Base-by-base conservation (phyloP, 2,797 vertebrate species). In the Myripristis jacobus region DNA sequence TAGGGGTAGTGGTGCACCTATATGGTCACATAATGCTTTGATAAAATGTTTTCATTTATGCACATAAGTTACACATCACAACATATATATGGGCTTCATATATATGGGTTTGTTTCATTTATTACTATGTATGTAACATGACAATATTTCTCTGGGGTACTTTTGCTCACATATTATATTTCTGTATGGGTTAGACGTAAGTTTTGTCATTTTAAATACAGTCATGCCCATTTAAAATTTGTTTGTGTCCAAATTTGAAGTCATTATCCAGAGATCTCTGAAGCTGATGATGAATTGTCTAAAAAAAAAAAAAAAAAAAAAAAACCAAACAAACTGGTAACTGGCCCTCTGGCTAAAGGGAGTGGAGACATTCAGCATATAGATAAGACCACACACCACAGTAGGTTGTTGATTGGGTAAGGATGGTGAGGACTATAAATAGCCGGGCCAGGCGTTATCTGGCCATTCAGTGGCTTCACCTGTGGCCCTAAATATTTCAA, bases 401-500 rank as follows among this genome's bases (percentile, higher is more conserved):
- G 27, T 29, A 54, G 57, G 51, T 31, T 70, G 64, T 57, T 71
- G 56, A 69, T 78, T 66, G 46, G 52, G 60, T 21, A 44, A 61
- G 34, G 59, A 25, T 8, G 8, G 22, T 38, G 27, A 56, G n/a
- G 15, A 31, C 34, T 73, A 69, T 80, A 75, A 84, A 88, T 59
- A 50, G 59, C 56, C 22, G 34, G 50, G 29, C 13, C 43, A 31
- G 38, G 13, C 52, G 9, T 50, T 70, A 74, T 82, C 79, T 83
- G 72, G 25, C 60, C 57, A 29, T 47, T 83, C 59, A 46, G 7
- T 56, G 47, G 60, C 84, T 75, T 70, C 70, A 86, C 81, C 85
- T 88, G 81, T 29, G 58, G 19, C 43, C 21, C 44, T 87, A 72
- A 89, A 92, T 90, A 89, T 91, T 90, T 90, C 71, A 92, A 64